A percentile compares a stretch with the other conserved stretches of the same genome.
These are phyloP conservation scores for Lamellibrachia luymesi DNA, from an alignment of 1,140 invertebrate species.

Conservation along the genomic window DNA sequence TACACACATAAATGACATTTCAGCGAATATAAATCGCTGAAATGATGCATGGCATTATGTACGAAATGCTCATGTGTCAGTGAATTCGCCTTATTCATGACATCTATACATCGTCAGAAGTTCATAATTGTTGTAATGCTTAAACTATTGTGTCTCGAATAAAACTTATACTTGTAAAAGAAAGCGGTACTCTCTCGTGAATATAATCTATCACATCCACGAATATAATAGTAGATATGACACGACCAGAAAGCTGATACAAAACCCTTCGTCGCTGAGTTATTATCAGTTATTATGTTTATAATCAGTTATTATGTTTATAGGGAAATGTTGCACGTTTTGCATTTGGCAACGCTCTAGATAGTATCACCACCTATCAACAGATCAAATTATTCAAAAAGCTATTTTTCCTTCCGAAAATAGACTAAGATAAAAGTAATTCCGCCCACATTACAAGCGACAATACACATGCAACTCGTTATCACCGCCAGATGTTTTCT, in stretches of 20 bases:
- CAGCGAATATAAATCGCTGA: too few species aligned
- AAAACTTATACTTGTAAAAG: too few species aligned
- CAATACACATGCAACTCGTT: background rate
- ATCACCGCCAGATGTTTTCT: background rate
- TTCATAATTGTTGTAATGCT: too few species aligned
- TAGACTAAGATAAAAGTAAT: background rate
- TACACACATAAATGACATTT: too few species aligned
- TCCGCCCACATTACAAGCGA: background rate
- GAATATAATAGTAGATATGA: background rate
- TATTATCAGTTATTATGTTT: background rate
- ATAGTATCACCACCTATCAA: background rate
- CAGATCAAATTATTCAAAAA: background rate
- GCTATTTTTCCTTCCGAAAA: background rate
- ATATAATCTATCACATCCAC: too few species aligned
- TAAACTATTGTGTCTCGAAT: too few species aligned
- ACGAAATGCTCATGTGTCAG: too few species aligned
- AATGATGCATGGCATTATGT: too few species aligned
- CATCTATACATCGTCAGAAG: too few species aligned
- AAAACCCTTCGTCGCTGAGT: background rate
- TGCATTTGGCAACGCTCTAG: background rate
- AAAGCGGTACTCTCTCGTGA: too few species aligned
- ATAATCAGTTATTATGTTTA: background rate
- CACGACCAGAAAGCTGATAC: background rate
- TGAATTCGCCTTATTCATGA: too few species aligned
- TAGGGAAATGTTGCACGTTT: background rate